Base-by-base conservation (phyloP, 2,797 vertebrate species). In the Manis javanica region DNA sequence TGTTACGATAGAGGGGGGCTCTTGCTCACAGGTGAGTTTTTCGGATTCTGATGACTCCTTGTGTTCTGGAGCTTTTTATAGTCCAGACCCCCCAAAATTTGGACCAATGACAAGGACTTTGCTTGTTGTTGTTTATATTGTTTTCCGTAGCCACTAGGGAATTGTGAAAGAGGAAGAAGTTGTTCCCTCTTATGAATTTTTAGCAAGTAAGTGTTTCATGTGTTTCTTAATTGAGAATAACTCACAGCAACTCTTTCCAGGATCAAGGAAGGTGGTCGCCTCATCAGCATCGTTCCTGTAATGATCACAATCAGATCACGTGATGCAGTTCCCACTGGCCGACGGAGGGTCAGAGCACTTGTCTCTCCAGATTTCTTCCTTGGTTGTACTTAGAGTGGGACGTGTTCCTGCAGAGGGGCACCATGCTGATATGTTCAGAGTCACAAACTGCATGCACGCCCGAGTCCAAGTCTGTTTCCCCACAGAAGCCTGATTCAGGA, bases 331-430 rank as follows among this genome's bases (percentile, higher is more conserved):
- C n/a, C n/a, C n/a, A n/a, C n/a, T n/a, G n/a, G n/a, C n/a, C n/a
- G n/a, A n/a, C n/a, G n/a, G n/a, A n/a, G n/a, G n/a, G 13, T 86
- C 21, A 42, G 2, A 7, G 7, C 15, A 5, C 2, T 19, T n/a
- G 8, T 37, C 26, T 6, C 24, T 83, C 9, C 0, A 13, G 1
- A 31, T n/a, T 29, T 7, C 1, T 29, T 42, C 2, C 37, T 61
- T 34, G 16, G 4, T 63, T 49, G 7, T n/a, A 14, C 10, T 18
- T 18, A 39, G 46, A 11, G 18, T 82, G 21, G 39, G 12, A 66
- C 18, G 42, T 12, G 0, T 29, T 24, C 39, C 19, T 13, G 4
- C 53, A 7, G 37, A 34, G 18, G 7, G 13, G 1, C 5, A 0
- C 61, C 49, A 16, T 46, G 8, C 2, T 75, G 9, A 2, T 10